These are phyloP conservation scores for Nixonia krombeini DNA, from an alignment of 1,140 invertebrate species.

Conservation along the genomic window DNA sequence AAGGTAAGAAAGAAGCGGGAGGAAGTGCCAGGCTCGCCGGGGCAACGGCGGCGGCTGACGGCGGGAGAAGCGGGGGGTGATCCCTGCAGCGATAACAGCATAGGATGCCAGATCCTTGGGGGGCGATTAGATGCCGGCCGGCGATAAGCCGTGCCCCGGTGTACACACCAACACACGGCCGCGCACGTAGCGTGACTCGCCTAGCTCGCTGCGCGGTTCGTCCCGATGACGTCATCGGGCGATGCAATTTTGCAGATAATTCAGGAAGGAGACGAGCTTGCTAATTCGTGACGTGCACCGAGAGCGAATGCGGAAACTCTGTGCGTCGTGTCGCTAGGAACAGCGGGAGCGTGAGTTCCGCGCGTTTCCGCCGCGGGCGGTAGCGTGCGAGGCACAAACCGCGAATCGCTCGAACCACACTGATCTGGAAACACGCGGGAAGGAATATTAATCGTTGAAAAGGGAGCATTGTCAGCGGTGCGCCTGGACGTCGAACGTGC, in stretches of 20 bases:
- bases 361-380: too few species aligned
- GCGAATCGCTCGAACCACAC: too few species aligned
- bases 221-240: constrained; percentile 30
- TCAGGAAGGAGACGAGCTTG: too few species aligned
- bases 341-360: too few species aligned
- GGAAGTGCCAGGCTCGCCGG: constrained; percentile 1
- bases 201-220: constrained; percentile 25
- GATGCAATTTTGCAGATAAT: constrained; percentile 35
- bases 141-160: constrained; percentile 34
- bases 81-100: constrained; percentile 30
- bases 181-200: constrained; percentile 41
- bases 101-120: constrained; percentile 42
- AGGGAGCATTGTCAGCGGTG: constrained; percentile 1
- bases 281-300: too few species aligned
- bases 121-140: constrained; percentile 36
- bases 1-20: constrained; percentile 25
- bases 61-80: constrained; percentile 10
- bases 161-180: too few species aligned
- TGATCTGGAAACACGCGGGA: too few species aligned
- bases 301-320: too few species aligned
- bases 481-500: constrained; percentile 19
- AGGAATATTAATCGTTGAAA: too few species aligned
- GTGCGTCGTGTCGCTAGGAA: too few species aligned
- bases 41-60: not conserved
- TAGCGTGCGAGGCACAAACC: too few species aligned